Conservation (phyloP, 2,113 vertebrate genomes). For the Podarcis muralis region DNA sequence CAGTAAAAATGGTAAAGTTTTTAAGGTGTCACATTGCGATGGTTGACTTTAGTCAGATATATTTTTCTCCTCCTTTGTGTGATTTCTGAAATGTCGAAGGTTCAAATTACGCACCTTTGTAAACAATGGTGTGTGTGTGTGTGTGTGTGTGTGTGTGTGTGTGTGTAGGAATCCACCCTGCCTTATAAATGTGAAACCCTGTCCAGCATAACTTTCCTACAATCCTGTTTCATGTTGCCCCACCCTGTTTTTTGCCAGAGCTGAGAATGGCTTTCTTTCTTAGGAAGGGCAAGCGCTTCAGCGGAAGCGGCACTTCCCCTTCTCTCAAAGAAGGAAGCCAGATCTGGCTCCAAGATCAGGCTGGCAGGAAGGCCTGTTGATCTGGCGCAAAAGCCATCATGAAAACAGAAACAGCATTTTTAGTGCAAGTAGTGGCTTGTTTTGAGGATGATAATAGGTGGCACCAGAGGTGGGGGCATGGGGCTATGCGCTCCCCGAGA, state of each 20-base stretch:
- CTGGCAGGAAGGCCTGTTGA: neutral
- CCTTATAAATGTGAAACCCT: neutral
- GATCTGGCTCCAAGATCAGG: neutral
- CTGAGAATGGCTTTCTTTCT: neutral
- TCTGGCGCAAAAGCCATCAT: neutral
- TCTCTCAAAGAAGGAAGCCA: slow-evolving; percentile 4
- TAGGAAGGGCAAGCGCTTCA: neutral
- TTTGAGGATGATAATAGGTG: neutral
- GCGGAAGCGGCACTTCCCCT: neutral
- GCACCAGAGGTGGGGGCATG: neutral
- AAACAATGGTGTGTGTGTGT: neutral
- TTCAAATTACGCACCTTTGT: neutral
- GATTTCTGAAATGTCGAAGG: neutral
- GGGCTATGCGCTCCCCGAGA: too few species aligned
- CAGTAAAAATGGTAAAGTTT: neutral
- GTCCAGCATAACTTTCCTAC: neutral
- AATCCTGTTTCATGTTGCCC: neutral
- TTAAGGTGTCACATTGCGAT: neutral
- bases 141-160: too few species aligned
- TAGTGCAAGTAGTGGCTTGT: neutral
- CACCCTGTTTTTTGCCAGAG: neutral
- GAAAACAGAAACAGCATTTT: neutral
- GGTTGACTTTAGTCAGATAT: neutral
- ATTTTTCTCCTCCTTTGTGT: neutral
- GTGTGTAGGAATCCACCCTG: too few species aligned